A percentile compares a stretch with the other conserved stretches of the same genome.
These are phyloP conservation scores for Prionace glauca DNA, from an alignment of 2,797 vertebrate genomes.

Conservation along the genomic window DNA sequence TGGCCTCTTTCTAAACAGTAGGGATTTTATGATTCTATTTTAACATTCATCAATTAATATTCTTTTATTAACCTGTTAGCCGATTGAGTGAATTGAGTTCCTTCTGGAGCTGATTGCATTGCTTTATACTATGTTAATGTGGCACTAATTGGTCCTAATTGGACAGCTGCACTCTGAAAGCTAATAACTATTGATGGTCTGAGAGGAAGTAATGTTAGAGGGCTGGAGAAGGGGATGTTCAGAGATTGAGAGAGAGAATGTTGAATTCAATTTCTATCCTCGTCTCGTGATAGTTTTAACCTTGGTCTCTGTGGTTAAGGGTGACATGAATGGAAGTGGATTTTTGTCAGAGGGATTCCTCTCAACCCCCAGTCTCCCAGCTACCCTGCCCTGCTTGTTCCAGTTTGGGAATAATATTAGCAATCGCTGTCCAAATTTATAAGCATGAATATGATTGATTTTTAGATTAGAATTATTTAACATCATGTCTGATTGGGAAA, in stretches of 20 bases:
- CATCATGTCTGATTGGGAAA: background rate
- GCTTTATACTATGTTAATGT: background rate
- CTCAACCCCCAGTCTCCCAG: background rate
- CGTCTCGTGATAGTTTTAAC: background rate
- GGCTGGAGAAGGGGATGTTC: background rate
- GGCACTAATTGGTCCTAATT: constrained; percentile 11
- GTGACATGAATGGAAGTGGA: background rate
- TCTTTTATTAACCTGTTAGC: background rate
- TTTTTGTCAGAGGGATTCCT: background rate
- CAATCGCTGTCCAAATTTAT: background rate
- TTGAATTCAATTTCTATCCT: background rate
- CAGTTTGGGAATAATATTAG: background rate
- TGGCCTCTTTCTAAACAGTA: no score
- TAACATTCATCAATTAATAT: background rate
- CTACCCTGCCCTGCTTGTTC: no score
- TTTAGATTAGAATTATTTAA: background rate
- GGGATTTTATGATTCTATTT: background rate
- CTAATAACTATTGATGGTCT: background rate
- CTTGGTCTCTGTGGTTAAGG: background rate
- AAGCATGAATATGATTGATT: background rate
- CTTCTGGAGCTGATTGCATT: background rate
- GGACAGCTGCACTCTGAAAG: background rate
- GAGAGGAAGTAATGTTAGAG: background rate
- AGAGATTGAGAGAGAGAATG: background rate
- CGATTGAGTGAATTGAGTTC: background rate